A percentile compares a stretch with the other conserved stretches of the same genome.
Evolutionary conservation across 2,797 vertebrate genomes (phyloP).

Genomic region (Gymnoscopelus microlampas): DNA sequence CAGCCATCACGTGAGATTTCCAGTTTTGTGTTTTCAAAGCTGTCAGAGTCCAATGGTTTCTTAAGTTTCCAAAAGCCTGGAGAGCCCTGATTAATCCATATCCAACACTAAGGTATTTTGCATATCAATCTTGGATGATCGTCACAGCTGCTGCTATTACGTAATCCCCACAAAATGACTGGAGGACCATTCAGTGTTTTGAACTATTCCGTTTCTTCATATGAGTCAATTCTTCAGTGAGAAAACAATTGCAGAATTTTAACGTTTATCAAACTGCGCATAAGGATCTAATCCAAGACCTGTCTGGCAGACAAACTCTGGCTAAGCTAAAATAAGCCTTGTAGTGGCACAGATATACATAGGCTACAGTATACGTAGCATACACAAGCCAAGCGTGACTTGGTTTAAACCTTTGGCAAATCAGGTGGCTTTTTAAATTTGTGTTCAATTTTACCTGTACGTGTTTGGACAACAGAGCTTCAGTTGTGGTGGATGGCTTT

Average conservation of each 20-base stretch:
- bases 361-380: not conserved
- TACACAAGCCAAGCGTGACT: slow-evolving; percentile 33
- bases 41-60: slow-evolving; percentile 13
- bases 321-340: slow-evolving; percentile 29
- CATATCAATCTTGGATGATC: not conserved
- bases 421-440: slow-evolving; percentile 53
- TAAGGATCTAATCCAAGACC: slow-evolving; percentile 8
- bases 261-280: not conserved
- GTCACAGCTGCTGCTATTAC: not conserved
- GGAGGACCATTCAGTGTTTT: not conserved
- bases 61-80: slow-evolving; percentile 6
- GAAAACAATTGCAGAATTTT: not conserved
- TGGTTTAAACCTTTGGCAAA: slow-evolving; percentile 52
- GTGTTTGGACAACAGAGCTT: slow-evolving; percentile 36
- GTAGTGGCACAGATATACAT: slow-evolving; percentile 38
- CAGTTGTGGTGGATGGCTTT: too few relatives aligned
- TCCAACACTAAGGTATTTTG: not conserved
- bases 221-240: not conserved
- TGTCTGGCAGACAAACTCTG: slow-evolving; percentile 16
- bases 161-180: not conserved
- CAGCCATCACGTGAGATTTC: slow-evolving; percentile 38
- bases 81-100: slow-evolving; percentile 5
- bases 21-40: slow-evolving; percentile 2
- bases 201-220: not conserved
- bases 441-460: slow-evolving; percentile 34